Evolutionary conservation across 2,888 invertebrate species (phyloP), one percentile per base, ranked within the genome.

Genomic region (Harpalus rufipes): DNA sequence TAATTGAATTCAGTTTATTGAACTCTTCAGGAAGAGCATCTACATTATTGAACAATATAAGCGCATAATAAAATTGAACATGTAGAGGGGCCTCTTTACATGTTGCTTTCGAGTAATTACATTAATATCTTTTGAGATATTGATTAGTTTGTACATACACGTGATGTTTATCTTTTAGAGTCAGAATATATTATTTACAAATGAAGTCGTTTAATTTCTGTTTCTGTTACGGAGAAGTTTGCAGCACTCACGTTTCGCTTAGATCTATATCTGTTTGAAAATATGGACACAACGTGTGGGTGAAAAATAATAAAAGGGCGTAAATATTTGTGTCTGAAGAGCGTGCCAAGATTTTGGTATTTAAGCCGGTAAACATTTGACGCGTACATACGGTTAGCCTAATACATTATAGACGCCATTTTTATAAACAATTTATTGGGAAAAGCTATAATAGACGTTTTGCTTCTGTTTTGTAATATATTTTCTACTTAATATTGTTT

Each of bases 351-450:
- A n/a, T 56, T 32, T 58, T 78, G 78, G 78, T 78, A 78, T 78
- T 78, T 78, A 58, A 78, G 58, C 25, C 32, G 41, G 78, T 78
- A 78, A 78, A 78, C 78, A 78, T 78, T 78, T 58, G 78, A 78
- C 78, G 78, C 78, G 16, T 51, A 63, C 63, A 21, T 63, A 63
- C 63, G 63, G 63, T 51, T 51, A 51, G 44, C 44, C 44, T 51
- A 51, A 12, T 51, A 44, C 5, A 44, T 44, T 10, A n/a, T n/a
- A 44, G 44, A 10, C 14, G n/a, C 59, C 59, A 59, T 68, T 68
- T 32, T 68, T 68, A 7, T 12, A 68, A 25, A 14, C 68, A 68
- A 16, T 5, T 59, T 59, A 59, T 59, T 16, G 44, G 12, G 12
- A 51, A 51, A 12, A 51, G 10, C 44, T 51, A 51, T 12, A 51